Conservation (phyloP, 2,888 invertebrate genomes). For the Dasypolia templi region DNA sequence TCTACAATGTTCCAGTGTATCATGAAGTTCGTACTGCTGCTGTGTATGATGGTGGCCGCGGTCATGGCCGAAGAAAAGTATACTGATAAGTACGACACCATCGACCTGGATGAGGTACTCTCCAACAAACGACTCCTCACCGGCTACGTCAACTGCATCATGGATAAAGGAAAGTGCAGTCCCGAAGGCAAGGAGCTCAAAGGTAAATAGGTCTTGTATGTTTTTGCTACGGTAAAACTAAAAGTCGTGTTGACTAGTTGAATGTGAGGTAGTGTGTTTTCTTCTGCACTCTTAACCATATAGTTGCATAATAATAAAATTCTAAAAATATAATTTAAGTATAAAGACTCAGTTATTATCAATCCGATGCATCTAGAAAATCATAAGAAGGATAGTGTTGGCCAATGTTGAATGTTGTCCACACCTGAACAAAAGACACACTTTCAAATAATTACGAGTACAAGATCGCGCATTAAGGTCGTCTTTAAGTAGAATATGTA, state of each 20-base stretch:
- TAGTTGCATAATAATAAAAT: conserved; percentile 1
- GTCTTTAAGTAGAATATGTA: background rate
- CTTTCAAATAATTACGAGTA: conserved; percentile 22
- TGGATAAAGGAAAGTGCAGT: conserved; percentile 92
- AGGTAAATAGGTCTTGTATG: conserved; percentile 83
- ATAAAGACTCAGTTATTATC: background rate
- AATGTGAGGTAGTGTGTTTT: background rate
- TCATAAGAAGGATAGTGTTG: conserved; percentile 12
- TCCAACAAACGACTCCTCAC: conserved; percentile 91
- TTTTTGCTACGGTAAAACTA: background rate
- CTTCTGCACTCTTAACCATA: background rate
- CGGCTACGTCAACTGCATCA: conserved; percentile 92
- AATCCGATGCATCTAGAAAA: background rate
- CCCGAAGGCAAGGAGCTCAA: conserved; percentile 93
- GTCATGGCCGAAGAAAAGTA: conserved; percentile 83
- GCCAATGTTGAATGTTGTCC: conserved; percentile 3
- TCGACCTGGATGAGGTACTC: conserved; percentile 92
- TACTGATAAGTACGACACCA: conserved; percentile 92
- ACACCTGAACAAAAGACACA: conserved; percentile 8
- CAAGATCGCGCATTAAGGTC: background rate
- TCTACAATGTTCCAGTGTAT: conserved; percentile 67
- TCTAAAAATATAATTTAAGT: background rate
- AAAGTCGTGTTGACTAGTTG: background rate
- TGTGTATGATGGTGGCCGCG: conserved; percentile 71
- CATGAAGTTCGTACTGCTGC: conserved; percentile 72